Conservation (phyloP, 2,888 invertebrate species). For the Allophyes oxyacanthae region DNA sequence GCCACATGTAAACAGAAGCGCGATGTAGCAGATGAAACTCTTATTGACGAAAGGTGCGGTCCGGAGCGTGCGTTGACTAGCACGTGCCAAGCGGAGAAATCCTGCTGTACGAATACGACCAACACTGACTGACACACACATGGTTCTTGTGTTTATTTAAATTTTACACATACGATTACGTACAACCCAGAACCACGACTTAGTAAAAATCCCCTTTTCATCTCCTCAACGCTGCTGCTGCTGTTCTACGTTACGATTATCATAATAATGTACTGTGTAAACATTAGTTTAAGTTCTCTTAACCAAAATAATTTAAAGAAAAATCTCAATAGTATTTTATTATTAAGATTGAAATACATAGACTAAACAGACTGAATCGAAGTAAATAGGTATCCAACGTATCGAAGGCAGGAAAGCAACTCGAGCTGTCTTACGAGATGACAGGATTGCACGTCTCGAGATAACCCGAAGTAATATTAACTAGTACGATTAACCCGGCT, state of each 20-base stretch:
- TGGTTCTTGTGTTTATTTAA: conserved; percentile 52
- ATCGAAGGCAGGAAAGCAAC: conserved; percentile 64
- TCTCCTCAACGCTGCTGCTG: conserved; percentile 40
- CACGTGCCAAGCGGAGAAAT: conserved; percentile 78
- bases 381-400: conserved; percentile 42
- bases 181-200: conserved; percentile 57
- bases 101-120: conserved; percentile 59
- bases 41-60: conserved; percentile 75
- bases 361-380: conserved; percentile 49
- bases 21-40: conserved; percentile 77
- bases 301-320: neutral
- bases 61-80: conserved; percentile 70
- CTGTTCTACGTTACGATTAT: conserved; percentile 17
- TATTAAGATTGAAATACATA: conserved; percentile 33
- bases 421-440: conserved; percentile 65
- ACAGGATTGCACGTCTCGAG: conserved; percentile 64
- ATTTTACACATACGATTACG: conserved; percentile 49
- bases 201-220: conserved; percentile 50
- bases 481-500: conserved; percentile 68
- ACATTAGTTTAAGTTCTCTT: too few species aligned
- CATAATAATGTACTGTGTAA: too few species aligned
- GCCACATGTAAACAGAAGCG: conserved; percentile 78
- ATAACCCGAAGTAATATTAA: conserved; percentile 66
- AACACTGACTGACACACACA: conserved; percentile 60
- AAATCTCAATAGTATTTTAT: too few species aligned